Percentiles rank a stretch among this genome's conserved stretches.
These are phyloP conservation scores for Euplexia lucipara DNA, from an alignment of 2,888 invertebrate species.

Conservation along the genomic window DNA sequence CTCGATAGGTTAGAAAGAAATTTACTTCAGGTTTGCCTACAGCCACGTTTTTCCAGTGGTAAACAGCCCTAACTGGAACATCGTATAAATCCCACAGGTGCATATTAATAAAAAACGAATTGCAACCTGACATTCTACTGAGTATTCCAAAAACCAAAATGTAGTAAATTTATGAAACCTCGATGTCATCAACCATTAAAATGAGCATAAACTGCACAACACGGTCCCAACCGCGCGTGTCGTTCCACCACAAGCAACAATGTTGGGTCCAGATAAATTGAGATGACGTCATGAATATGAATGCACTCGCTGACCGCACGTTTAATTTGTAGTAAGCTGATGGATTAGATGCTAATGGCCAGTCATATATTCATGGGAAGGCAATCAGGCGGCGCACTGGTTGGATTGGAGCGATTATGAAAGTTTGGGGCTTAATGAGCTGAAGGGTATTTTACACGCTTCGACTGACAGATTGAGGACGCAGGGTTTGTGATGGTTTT, in stretches of 20 bases:
- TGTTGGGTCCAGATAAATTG: slow-evolving; percentile 31
- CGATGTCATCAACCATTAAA: not conserved
- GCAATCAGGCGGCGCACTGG: slow-evolving; percentile 21
- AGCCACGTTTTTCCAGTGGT: too few species aligned
- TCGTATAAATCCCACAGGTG: too few species aligned
- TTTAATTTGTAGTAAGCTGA: slow-evolving; percentile 27
- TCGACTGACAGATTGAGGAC: not conserved
- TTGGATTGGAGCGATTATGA: slow-evolving; percentile 12
- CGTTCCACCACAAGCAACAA: slow-evolving; percentile 2
- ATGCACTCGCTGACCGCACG: slow-evolving; percentile 24
- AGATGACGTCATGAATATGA: slow-evolving; percentile 50
- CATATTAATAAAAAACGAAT: too few species aligned
- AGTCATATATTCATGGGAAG: slow-evolving; percentile 39
- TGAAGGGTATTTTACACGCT: not conserved
- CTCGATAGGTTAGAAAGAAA: too few species aligned
- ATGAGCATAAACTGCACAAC: slow-evolving; percentile 23
- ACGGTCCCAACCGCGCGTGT: slow-evolving; percentile 7
- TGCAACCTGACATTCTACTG: too few species aligned
- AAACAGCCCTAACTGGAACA: too few species aligned
- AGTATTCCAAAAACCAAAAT: too few species aligned
- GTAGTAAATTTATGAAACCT: too few species aligned
- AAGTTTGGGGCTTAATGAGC: not conserved
- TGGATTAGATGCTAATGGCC: slow-evolving; percentile 21
- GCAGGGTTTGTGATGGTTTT: not conserved
- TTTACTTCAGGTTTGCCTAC: too few species aligned